Evolutionary conservation across 92 coral and sea anemone genomes (phyloP).

Genomic region (Zoanthus sociatus): DNA sequence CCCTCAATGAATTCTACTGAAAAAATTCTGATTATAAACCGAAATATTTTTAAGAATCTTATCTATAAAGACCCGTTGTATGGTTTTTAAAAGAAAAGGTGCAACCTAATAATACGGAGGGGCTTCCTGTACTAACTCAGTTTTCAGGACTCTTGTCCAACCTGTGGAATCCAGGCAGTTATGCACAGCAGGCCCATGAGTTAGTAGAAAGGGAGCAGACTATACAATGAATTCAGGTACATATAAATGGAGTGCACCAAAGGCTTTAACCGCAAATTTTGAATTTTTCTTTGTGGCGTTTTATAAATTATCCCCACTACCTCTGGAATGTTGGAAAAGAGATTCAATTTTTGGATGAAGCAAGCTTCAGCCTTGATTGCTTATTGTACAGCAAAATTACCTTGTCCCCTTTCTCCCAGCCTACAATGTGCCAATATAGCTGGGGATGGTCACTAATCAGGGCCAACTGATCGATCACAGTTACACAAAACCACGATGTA

Average conservation of each 20-base stretch:
- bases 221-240: background rate
- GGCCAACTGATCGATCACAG: background rate
- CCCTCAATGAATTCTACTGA: background rate
- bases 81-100: background rate
- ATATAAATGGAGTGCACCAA: background rate
- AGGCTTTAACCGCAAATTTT: background rate
- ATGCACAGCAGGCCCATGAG: slow-evolving; percentile 1
- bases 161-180: background rate
- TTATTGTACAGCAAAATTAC: slow-evolving; percentile 3
- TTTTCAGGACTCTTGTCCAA: background rate
- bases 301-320: background rate
- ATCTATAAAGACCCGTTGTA: background rate
- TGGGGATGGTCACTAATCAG: slow-evolving; percentile 6
- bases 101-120: background rate
- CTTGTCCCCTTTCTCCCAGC: background rate
- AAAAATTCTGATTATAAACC: background rate
- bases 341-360: background rate
- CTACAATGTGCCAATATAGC: background rate
- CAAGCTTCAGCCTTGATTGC: slow-evolving; percentile 11
- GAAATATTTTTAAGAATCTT: background rate
- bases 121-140: background rate
- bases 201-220: background rate
- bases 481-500: background rate
- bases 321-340: background rate
- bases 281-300: background rate